Conservation (phyloP, 1,140 invertebrate genomes). For the Galendromus occidentalis region DNA sequence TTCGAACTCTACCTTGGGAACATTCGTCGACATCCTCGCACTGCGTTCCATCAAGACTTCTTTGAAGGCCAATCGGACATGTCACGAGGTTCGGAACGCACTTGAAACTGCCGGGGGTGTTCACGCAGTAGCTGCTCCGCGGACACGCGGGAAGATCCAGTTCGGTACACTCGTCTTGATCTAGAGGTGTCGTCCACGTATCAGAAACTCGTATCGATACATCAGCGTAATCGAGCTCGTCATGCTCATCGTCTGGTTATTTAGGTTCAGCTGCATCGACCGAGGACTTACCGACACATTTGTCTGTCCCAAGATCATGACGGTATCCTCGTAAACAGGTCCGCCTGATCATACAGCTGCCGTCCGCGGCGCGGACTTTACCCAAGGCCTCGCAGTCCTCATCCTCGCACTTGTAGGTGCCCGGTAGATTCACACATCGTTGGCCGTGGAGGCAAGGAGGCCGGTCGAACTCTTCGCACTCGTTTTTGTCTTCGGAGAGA, state of each 20-base stretch:
- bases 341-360: not conserved
- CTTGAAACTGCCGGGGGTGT: not conserved
- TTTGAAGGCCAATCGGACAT: not conserved
- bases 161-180: not conserved
- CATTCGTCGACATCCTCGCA: constrained; percentile 7
- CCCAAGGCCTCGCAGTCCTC: not conserved
- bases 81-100: not conserved
- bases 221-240: no score
- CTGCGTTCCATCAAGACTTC: not conserved
- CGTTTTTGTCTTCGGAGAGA: not conserved
- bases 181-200: not conserved
- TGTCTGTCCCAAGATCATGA: not conserved
- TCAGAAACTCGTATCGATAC: no score
- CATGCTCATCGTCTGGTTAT: no score
- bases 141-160: not conserved
- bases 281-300: not conserved
- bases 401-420: not conserved
- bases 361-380: not conserved
- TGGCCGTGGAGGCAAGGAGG: not conserved
- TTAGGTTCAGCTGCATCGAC: no score
- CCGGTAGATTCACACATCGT: not conserved
- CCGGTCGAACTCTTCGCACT: not conserved
- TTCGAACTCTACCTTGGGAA: not conserved
- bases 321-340: not conserved
- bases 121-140: not conserved